These are phyloP conservation scores for Orthosia cruda DNA, from an alignment of 2,888 invertebrate genomes.

Conservation along the genomic window DNA sequence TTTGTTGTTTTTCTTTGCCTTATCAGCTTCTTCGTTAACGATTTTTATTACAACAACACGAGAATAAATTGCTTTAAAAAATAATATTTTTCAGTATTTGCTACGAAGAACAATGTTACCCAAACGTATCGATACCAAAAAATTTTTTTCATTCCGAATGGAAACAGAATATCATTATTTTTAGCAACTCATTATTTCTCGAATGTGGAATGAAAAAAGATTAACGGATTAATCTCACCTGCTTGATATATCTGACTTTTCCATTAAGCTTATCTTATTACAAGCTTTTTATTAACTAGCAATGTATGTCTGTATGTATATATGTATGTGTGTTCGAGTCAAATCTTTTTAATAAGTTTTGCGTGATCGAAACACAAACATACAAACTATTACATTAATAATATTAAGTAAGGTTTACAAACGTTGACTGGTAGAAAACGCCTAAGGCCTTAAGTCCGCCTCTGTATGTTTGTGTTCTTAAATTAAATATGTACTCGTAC, in stretches of 20 bases:
- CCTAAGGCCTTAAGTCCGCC: too few relatives aligned
- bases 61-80: neutral
- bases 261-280: conserved; percentile 38
- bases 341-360: too few relatives aligned
- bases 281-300: too few relatives aligned
- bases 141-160: conserved; percentile 22
- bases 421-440: too few relatives aligned
- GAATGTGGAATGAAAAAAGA: conserved; percentile 37
- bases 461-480: too few relatives aligned
- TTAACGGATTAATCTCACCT: conserved; percentile 52
- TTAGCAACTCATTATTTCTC: conserved; percentile 23
- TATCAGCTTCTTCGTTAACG: neutral
- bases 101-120: neutral
- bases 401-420: too few relatives aligned
- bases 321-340: too few relatives aligned
- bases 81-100: neutral
- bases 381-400: too few relatives aligned
- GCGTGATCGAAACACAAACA: too few relatives aligned
- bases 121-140: neutral
- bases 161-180: conserved; percentile 39
- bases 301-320: too few relatives aligned
- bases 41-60: neutral
- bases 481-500: too few relatives aligned
- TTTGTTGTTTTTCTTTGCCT: neutral
- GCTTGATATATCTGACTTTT: conserved; percentile 42